Conservation (phyloP, 2,888 invertebrate species). For the Drosophila affinis region DNA sequence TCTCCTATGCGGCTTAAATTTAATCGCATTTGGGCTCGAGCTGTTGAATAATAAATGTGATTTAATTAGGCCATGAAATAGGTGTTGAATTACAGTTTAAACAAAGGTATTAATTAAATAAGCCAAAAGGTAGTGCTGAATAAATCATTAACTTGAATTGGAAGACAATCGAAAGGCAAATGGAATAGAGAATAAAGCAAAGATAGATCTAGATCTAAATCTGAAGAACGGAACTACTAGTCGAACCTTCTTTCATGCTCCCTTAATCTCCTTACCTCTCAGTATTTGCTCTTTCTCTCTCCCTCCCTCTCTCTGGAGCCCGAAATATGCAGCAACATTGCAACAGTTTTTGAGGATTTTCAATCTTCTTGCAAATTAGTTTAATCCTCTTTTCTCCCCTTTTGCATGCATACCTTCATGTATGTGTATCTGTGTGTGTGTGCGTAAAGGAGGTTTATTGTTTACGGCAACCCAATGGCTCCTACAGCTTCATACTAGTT, state of each 20-base stretch:
- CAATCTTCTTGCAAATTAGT: constrained; percentile 74
- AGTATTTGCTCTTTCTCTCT: neutral
- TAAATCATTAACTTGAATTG: neutral
- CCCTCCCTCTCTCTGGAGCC: neutral
- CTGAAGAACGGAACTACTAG: neutral
- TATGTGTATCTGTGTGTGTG: constrained; percentile 23
- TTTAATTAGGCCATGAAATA: neutral
- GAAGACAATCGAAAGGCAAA: too few relatives aligned
- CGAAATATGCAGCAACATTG: constrained; percentile 23
- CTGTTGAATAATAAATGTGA: neutral
- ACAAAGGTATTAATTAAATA: neutral
- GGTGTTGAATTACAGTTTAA: neutral
- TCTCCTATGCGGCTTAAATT: neutral
- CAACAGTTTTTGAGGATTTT: constrained; percentile 69
- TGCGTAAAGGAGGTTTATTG: constrained; percentile 66
- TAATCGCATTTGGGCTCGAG: neutral
- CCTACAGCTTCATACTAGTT: neutral
- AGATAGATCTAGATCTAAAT: too few relatives aligned
- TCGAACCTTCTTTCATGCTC: neutral
- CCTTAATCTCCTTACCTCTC: neutral
- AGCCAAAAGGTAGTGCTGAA: neutral
- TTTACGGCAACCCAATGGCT: constrained; percentile 38
- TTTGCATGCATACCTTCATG: neutral
- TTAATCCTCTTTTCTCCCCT: constrained; percentile 52
- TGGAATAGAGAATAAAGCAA: too few relatives aligned